A percentile compares a stretch with the other conserved stretches of the same genome.
These are phyloP conservation scores for Platycercus adscitus DNA, from an alignment of 2,113 vertebrate species.

Conservation along the genomic window DNA sequence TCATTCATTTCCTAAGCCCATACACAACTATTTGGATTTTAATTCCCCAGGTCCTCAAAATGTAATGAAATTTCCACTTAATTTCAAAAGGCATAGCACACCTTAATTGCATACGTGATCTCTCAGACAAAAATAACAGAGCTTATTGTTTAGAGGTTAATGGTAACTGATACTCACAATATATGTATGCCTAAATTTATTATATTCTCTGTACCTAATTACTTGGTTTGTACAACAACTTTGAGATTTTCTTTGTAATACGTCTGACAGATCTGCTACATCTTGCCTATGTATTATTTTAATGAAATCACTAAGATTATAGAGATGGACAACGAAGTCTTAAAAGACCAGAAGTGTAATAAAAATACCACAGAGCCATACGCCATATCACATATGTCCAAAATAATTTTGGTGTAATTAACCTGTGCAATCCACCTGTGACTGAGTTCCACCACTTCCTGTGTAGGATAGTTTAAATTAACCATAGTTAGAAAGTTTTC, in stretches of 20 bases:
- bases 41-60: neutral
- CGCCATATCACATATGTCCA: neutral
- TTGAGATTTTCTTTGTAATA: neutral
- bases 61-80: slow-evolving; percentile 10
- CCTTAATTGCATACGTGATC: neutral
- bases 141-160: neutral
- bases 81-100: neutral
- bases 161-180: neutral
- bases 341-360: neutral
- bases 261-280: neutral
- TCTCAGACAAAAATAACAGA: neutral
- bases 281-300: neutral
- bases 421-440: neutral
- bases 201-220: neutral
- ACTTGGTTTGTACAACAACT: neutral
- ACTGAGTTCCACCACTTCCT: neutral
- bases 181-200: neutral
- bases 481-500: neutral
- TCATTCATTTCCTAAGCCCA: neutral
- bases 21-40: neutral
- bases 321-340: neutral
- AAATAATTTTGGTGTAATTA: neutral
- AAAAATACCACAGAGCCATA: neutral
- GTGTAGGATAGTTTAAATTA: neutral
- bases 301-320: neutral